These are phyloP conservation scores for Chaitophorus viminalis DNA, from an alignment of 2,888 invertebrate species.

Conservation along the genomic window DNA sequence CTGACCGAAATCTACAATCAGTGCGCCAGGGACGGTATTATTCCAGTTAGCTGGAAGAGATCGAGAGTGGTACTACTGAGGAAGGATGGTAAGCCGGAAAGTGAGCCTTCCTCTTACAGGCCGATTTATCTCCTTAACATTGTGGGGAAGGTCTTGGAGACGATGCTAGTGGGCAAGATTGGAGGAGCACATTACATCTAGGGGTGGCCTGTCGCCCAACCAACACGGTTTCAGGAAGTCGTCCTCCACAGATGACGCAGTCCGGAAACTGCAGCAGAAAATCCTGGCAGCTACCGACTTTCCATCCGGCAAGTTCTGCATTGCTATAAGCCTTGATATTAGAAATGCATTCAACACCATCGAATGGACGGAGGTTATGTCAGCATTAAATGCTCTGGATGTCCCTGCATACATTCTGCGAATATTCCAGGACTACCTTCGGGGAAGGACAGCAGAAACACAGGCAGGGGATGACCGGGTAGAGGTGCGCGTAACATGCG, in stretches of 20 bases:
- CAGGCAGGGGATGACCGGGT: neutral
- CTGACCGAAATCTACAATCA: neutral
- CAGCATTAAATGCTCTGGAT: neutral
- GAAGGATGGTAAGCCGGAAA: neutral
- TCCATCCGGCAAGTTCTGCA: neutral
- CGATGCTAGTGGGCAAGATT: neutral
- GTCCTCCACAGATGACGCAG: neutral
- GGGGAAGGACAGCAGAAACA: conserved; percentile 6
- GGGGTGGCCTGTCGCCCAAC: neutral
- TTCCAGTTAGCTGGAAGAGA: neutral
- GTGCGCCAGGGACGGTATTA: neutral
- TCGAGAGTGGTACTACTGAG: neutral
- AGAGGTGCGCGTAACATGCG: neutral
- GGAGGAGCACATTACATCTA: neutral
- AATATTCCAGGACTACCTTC: conserved; percentile 8
- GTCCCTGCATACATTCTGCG: neutral
- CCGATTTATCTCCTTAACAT: neutral
- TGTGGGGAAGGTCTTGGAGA: neutral
- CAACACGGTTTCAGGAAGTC: neutral
- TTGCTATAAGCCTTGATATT: neutral
- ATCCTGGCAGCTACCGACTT: neutral
- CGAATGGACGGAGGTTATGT: neutral
- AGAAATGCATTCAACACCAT: conserved; percentile 22
- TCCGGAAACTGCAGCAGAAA: neutral
- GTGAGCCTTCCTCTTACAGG: neutral